Conservation (phyloP, 1,140 invertebrate species). For the Lerema accius region DNA sequence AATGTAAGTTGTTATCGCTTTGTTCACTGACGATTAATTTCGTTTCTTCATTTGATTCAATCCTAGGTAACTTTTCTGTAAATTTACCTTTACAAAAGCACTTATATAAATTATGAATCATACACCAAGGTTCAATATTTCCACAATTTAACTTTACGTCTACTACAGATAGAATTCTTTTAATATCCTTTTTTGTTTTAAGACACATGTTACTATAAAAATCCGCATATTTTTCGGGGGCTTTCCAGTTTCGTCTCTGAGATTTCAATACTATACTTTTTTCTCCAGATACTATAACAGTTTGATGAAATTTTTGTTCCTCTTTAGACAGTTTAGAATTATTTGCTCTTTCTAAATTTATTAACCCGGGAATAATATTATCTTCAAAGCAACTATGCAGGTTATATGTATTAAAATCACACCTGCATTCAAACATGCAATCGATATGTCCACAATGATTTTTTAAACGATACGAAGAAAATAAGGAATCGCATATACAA, state of each 20-base stretch:
- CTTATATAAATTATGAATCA: constrained; percentile 75
- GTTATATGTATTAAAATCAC: constrained; percentile 61
- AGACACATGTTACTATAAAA: constrained; percentile 61
- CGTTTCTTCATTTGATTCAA: constrained; percentile 13
- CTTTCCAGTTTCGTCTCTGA: constrained; percentile 62
- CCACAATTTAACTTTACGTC: constrained; percentile 52
- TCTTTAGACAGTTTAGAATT: constrained; percentile 65
- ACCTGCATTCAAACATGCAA: constrained; percentile 74
- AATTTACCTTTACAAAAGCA: constrained; percentile 77
- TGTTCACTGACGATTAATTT: not conserved
- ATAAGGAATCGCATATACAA: constrained; percentile 67
- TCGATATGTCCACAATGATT: constrained; percentile 63
- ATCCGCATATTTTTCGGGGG: constrained; percentile 65
- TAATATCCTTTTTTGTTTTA: constrained; percentile 44
- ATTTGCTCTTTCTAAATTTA: constrained; percentile 56
- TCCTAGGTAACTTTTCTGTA: constrained; percentile 39
- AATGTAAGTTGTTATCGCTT: constrained; percentile 16
- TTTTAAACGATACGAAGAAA: constrained; percentile 55
- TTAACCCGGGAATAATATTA: constrained; percentile 53
- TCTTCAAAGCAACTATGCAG: constrained; percentile 42
- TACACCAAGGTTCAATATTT: constrained; percentile 72
- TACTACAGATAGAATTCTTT: constrained; percentile 45
- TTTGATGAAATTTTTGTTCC: constrained; percentile 77
- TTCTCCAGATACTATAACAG: constrained; percentile 63
- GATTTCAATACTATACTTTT: constrained; percentile 69